Conservation (phyloP, 1,140 invertebrate genomes). For the Trichonephila clavipes region DNA sequence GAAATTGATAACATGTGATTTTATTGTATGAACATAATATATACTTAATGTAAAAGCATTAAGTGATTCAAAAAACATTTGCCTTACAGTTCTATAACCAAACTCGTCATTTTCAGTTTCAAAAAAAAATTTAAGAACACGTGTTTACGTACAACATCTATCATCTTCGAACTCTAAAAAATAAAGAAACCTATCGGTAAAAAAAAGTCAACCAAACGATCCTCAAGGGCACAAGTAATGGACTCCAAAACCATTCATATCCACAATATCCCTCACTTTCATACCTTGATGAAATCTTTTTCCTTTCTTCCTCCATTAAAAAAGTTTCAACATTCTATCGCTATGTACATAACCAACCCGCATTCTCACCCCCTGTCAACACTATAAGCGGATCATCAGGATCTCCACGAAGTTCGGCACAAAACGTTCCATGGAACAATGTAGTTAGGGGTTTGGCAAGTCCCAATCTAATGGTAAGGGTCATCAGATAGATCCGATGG, state of each 20-base stretch:
- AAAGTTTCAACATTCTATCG: too few relatives aligned
- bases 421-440: not conserved
- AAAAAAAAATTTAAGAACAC: too few relatives aligned
- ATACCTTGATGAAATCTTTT: conserved; percentile 30
- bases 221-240: not conserved
- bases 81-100: too few relatives aligned
- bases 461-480: conserved; percentile 50
- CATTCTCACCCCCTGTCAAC: conserved; percentile 23
- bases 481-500: conserved; percentile 42
- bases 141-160: too few relatives aligned
- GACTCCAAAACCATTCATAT: not conserved
- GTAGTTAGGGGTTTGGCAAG: conserved; percentile 30
- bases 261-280: not conserved
- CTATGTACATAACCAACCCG: not conserved
- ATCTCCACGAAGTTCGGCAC: not conserved
- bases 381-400: conserved; percentile 18
- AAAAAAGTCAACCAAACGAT: not conserved
- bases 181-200: too few relatives aligned
- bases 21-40: too few relatives aligned
- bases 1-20: too few relatives aligned
- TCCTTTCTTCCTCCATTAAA: not conserved
- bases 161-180: too few relatives aligned
- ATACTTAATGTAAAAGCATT: too few relatives aligned
- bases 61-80: too few relatives aligned
- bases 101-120: too few relatives aligned